A percentile compares a stretch with the other conserved stretches of the same genome.
Conservation (phyloP, 2,888 invertebrate species). For the Therioaphis trifolii region DNA sequence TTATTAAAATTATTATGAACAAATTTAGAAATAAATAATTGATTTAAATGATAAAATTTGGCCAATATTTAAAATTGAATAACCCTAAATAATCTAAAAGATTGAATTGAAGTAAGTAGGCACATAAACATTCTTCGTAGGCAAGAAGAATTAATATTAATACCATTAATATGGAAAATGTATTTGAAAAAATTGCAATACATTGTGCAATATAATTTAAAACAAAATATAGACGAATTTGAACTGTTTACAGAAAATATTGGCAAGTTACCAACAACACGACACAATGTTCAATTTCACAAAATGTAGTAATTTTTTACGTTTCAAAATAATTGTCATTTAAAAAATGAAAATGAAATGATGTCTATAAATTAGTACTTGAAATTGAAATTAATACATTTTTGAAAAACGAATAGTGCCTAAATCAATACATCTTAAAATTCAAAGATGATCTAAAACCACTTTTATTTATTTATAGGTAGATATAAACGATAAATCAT, state of each 20-base stretch:
- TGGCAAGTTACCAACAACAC: background rate
- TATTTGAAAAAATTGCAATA: background rate
- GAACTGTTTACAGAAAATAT: background rate
- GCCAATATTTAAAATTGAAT: no score
- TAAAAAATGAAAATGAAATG: no score
- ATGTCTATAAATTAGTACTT: background rate
- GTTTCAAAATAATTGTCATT: no score
- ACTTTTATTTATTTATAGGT: background rate
- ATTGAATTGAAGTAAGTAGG: no score
- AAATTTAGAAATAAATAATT: no score
- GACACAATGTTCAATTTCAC: background rate
- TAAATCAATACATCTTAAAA: background rate
- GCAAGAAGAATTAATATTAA: no score
- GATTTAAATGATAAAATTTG: no score
- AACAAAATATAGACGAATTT: background rate
- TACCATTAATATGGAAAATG: background rate
- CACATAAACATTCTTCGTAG: no score
- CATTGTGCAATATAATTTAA: background rate
- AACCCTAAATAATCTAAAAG: no score
- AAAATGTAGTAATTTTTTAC: background rate
- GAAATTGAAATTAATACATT: background rate
- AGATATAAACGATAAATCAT: no score
- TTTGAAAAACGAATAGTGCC: background rate
- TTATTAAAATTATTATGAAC: no score
- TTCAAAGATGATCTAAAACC: background rate